Evolutionary conservation across 2,888 invertebrate genomes (phyloP), one percentile per base, ranked within the genome.

Genomic region (Apomyelois bistriatella): DNA sequence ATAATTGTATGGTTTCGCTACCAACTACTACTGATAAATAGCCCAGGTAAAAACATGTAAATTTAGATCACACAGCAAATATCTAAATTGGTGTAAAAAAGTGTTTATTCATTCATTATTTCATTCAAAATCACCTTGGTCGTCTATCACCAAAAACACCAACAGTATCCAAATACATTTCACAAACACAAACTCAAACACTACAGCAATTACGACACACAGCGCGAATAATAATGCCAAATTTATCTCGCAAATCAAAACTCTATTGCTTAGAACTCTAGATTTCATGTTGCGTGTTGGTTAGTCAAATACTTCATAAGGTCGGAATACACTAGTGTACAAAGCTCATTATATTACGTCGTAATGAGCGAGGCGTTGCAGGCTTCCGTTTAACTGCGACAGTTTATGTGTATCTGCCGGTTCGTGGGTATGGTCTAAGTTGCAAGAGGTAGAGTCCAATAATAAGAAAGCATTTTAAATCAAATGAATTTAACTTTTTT

Each of bases 301-400:
- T 16, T 16, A 15, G 30, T 16, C 16, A 50, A 42, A 51, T 41
- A 35, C 41, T 42, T 51, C 51, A 66, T 70, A 70, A 67, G 68
- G 65, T 66, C 54, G 62, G 28, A 56, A 58, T 64, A 65, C 64
- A 73, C 65, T 56, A 52, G 61, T 60, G 59, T 66, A 69, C 71
- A 70, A 72, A 72, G 65, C 71, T 78, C 70, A 73, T 78, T 74
- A 76, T 67, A 68, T 72, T 63, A 66, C 59, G 65, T 60, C 64
- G 62, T 74, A 76, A 79, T 72, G 76, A 77, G 72, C 65, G 71
- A 66, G 61, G 70, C 69, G 68, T 64, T 68, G 73, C 72, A 71
- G 67, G 67, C 72, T 72, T 71, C 68, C 65, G 71, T 71, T 72
- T 70, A 71, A 64, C 65, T 57, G 64, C 66, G 69, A 72, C 74